phyloP scores from a whole-genome alignment of 2,113 vertebrate genomes.

The Psephotus haematonotus region DNA sequence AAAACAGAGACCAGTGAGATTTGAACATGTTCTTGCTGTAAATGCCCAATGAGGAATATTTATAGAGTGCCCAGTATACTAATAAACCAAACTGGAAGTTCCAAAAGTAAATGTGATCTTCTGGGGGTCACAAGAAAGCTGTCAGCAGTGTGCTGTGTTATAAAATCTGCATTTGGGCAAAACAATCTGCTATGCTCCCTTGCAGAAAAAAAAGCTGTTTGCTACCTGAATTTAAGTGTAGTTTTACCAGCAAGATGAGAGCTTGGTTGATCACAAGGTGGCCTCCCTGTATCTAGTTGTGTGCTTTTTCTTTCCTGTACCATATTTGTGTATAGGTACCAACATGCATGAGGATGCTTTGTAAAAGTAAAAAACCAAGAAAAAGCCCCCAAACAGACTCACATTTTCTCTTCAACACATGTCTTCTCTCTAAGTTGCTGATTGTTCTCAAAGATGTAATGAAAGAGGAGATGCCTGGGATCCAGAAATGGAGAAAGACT shows the following conservation, averaged over 20 bases:
- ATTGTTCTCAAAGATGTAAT: not conserved
- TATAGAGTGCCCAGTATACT: not conserved
- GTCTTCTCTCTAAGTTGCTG: not conserved
- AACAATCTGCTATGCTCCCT: not conserved
- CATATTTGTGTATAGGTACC: accelerated
- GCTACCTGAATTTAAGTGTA: not conserved
- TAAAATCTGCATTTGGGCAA: not conserved
- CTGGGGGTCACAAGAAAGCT: not conserved
- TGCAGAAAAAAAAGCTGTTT: not conserved
- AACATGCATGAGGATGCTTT: not conserved
- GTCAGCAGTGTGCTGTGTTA: not conserved
- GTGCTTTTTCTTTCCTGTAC: not conserved
- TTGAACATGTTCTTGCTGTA: constrained; percentile 43
- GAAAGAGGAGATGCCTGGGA: not conserved
- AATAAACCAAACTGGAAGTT: not conserved
- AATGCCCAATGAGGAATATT: constrained; percentile 2
- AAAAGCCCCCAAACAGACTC: not conserved
- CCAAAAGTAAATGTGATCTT: not conserved
- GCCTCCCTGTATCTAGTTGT: not conserved
- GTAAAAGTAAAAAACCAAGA: not conserved
- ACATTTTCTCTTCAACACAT: not conserved
- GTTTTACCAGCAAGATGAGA: not conserved
- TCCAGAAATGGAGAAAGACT: not conserved
- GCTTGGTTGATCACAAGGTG: not conserved
- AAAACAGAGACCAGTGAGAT: constrained; percentile 47